Evolutionary conservation across 2,888 invertebrate genomes (phyloP).

Genomic region (Itoplectis maculator): DNA sequence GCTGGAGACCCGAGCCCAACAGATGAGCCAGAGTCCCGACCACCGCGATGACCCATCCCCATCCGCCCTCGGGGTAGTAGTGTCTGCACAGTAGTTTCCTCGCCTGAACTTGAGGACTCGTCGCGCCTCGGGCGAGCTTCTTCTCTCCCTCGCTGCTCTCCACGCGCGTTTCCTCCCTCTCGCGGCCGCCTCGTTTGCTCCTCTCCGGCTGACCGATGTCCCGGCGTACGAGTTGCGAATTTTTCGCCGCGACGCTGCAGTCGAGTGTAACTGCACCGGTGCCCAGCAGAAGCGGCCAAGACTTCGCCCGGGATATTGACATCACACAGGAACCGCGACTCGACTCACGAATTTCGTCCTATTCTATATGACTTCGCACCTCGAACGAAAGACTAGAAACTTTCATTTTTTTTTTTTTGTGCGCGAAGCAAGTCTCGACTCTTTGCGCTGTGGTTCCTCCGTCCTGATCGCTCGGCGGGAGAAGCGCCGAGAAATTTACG

Average conservation of each 20-base stretch:
- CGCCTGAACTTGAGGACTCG: slow-evolving; percentile 86
- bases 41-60: slow-evolving; percentile 93
- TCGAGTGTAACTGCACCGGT: slow-evolving; percentile 66
- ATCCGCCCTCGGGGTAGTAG: slow-evolving; percentile 95
- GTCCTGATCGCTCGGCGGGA: not conserved
- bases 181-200: slow-evolving; percentile 1
- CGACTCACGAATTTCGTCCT: slow-evolving; percentile 12
- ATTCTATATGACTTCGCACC: not conserved
- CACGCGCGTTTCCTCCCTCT: not conserved
- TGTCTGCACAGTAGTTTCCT: slow-evolving; percentile 89
- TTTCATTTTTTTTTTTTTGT: slow-evolving; percentile 16
- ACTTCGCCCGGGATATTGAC: slow-evolving; percentile 85
- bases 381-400: not conserved
- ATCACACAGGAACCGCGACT: slow-evolving; percentile 70
- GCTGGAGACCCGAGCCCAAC: slow-evolving; percentile 91
- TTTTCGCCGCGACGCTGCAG: slow-evolving; percentile 41
- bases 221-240: slow-evolving; percentile 41
- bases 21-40: slow-evolving; percentile 88
- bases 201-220: slow-evolving; percentile 44
- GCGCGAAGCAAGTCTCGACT: not conserved
- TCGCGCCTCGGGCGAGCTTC: slow-evolving; percentile 28
- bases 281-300: slow-evolving; percentile 85
- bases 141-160: slow-evolving; percentile 32
- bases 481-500: slow-evolving; percentile 1
- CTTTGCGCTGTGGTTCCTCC: not conserved